Percentiles rank a stretch among this genome's conserved stretches.
Conservation (phyloP, 2,888 invertebrate genomes). For the Aphodius granarius region DNA sequence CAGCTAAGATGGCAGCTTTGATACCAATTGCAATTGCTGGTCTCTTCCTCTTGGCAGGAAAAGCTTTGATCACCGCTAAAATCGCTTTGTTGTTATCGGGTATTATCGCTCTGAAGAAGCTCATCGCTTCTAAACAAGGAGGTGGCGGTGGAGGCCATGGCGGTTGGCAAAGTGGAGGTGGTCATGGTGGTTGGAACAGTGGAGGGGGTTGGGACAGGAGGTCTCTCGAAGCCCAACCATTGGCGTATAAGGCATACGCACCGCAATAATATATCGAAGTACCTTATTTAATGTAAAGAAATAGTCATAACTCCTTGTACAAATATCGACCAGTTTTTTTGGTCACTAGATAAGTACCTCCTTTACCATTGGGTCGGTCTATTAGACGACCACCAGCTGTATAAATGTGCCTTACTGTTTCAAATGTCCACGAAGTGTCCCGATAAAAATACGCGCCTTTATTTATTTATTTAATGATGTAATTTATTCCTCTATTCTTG, state of each 20-base stretch:
- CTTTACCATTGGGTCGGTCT: background rate
- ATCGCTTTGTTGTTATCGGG: constrained; percentile 80
- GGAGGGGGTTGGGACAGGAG: constrained; percentile 70
- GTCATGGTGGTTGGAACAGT: constrained; percentile 56
- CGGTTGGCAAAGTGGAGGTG: constrained; percentile 44
- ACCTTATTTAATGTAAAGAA: background rate
- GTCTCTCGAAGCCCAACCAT: constrained; percentile 63
- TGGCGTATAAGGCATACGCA: constrained; percentile 72
- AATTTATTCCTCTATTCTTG: constrained; percentile 2
- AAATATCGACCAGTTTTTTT: constrained; percentile 37
- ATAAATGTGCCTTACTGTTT: constrained; percentile 7
- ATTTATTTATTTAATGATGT: background rate
- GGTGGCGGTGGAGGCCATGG: constrained; percentile 52
- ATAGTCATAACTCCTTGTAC: constrained; percentile 22
- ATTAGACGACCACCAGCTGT: background rate
- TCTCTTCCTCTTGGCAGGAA: constrained; percentile 80
- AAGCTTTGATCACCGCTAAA: constrained; percentile 79
- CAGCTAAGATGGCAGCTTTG: constrained; percentile 82
- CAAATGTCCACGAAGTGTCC: background rate
- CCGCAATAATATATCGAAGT: constrained; percentile 41
- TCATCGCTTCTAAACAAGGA: constrained; percentile 69
- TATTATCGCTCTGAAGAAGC: constrained; percentile 81
- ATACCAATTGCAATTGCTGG: constrained; percentile 79
- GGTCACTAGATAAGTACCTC: constrained; percentile 27
- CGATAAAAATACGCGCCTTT: background rate